Conservation (phyloP, 2,888 invertebrate species). For the Timandra comae region DNA sequence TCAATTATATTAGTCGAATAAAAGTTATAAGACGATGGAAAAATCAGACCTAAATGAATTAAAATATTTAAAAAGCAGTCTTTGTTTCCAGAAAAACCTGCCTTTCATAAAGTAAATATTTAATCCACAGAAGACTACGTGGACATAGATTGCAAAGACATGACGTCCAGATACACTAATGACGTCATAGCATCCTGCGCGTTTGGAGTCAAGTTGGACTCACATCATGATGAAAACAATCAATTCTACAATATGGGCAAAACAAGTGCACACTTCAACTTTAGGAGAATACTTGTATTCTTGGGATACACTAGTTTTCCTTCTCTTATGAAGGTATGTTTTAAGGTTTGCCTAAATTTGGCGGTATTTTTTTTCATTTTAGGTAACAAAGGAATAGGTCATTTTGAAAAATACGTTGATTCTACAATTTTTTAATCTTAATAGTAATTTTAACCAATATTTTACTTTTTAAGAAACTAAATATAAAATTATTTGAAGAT, state of each 20-base stretch:
- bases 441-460: slow-evolving; percentile 28
- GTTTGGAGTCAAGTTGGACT: slow-evolving; percentile 72
- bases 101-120: too few relatives aligned
- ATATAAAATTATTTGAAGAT: slow-evolving; percentile 41
- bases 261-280: slow-evolving; percentile 56
- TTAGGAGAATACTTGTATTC: too few relatives aligned
- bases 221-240: slow-evolving; percentile 67
- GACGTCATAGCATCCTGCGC: slow-evolving; percentile 73
- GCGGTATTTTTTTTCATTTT: too few relatives aligned
- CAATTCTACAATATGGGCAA: slow-evolving; percentile 72
- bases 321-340: slow-evolving; percentile 21
- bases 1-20: too few relatives aligned
- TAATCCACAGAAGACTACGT: slow-evolving; percentile 24
- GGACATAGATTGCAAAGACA: slow-evolving; percentile 56
- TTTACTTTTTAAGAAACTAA: too few relatives aligned
- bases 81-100: too few relatives aligned
- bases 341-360: too few relatives aligned
- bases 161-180: slow-evolving; percentile 58
- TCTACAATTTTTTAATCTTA: too few relatives aligned
- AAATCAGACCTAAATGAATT: too few relatives aligned
- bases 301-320: slow-evolving; percentile 24
- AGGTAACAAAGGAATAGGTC: too few relatives aligned
- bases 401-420: slow-evolving; percentile 26
- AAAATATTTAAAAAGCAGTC: too few relatives aligned
- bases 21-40: too few relatives aligned